Evolutionary conservation across 1,140 invertebrate genomes (phyloP).

Genomic region (Danaus plexippus): DNA sequence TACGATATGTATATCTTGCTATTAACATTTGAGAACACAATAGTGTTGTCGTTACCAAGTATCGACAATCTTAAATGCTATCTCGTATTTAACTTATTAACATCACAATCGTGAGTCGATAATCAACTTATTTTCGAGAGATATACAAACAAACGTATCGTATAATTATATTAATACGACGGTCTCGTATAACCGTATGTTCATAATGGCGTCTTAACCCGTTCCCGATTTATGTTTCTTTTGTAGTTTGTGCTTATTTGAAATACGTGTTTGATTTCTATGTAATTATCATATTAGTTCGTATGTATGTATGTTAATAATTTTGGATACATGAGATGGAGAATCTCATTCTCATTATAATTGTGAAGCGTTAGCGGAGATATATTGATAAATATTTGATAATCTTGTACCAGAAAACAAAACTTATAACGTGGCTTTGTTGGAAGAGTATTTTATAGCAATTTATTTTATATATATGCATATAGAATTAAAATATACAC

Average conservation of each 20-base stretch:
- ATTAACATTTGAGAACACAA: neutral
- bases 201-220: slow-evolving; percentile 17
- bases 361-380: too few species aligned
- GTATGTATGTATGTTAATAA: too few species aligned
- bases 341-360: too few species aligned
- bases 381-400: too few species aligned
- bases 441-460: too few species aligned
- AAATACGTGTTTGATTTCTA: slow-evolving; percentile 10
- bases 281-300: slow-evolving; percentile 14
- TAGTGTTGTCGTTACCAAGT: slow-evolving; percentile 16
- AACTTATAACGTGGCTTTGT: too few species aligned
- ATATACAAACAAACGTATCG: slow-evolving; percentile 22
- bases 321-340: too few species aligned
- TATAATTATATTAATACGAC: slow-evolving; percentile 20
- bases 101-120: slow-evolving; percentile 42
- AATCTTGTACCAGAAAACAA: too few species aligned
- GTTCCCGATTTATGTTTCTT: slow-evolving; percentile 13
- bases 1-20: too few species aligned
- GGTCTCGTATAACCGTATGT: neutral
- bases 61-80: slow-evolving; percentile 17
- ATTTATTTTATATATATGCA: too few species aligned
- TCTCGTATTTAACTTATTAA: slow-evolving; percentile 48
- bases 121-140: slow-evolving; percentile 33
- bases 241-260: slow-evolving; percentile 1
- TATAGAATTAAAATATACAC: too few species aligned